Percentiles rank a stretch among this genome's conserved stretches.
These are phyloP conservation scores for Drosophila pallidifrons DNA, from an alignment of 1,140 invertebrate genomes.

Conservation along the genomic window DNA sequence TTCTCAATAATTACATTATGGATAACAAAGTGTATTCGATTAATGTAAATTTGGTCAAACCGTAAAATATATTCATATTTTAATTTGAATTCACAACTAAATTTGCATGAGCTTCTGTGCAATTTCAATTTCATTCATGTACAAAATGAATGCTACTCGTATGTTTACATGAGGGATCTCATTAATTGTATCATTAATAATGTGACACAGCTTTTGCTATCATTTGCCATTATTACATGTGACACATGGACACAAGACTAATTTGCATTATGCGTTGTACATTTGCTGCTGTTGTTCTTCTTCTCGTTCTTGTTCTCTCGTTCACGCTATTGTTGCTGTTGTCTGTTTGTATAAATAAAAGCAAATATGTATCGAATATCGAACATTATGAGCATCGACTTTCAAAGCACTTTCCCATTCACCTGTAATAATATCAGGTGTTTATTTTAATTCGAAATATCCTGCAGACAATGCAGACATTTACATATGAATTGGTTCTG, in stretches of 20 bases:
- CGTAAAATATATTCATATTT: slow-evolving; percentile 12
- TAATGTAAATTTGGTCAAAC: no score
- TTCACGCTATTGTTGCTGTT: background rate
- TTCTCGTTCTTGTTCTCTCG: no score
- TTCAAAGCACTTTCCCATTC: background rate
- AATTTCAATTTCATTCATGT: slow-evolving; percentile 21
- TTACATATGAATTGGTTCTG: background rate
- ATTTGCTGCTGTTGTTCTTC: background rate
- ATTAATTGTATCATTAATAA: slow-evolving; percentile 57
- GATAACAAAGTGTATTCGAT: no score
- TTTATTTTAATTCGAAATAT: slow-evolving; percentile 3
- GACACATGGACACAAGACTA: slow-evolving; percentile 14
- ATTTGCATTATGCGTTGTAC: slow-evolving; percentile 6
- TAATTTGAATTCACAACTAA: slow-evolving; percentile 56
- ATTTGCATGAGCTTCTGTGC: slow-evolving; percentile 29
- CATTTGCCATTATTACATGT: slow-evolving; percentile 40
- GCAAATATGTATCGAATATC: background rate
- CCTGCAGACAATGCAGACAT: background rate
- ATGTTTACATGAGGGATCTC: slow-evolving; percentile 11
- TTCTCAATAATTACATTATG: no score
- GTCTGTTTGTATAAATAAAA: slow-evolving; percentile 14
- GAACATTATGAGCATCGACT: background rate
- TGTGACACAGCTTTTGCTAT: slow-evolving; percentile 33
- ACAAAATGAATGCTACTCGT: background rate
- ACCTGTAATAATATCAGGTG: slow-evolving; percentile 3